Percentiles rank a stretch among this genome's conserved stretches.
Evolutionary conservation across 2,888 invertebrate species (phyloP).

Genomic region (Tipula unca): DNA sequence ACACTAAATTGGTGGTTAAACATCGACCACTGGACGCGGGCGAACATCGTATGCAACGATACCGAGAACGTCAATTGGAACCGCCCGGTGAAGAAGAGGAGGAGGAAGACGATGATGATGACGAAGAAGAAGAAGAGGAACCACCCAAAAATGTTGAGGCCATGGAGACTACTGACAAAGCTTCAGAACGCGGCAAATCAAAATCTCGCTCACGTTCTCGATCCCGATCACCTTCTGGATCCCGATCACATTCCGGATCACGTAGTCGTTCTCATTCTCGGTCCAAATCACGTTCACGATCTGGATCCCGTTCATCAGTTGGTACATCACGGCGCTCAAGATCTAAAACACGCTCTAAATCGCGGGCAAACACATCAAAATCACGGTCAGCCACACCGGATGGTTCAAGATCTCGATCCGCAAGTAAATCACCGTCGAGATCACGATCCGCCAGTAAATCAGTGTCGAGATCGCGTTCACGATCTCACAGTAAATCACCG

Average conservation of each 20-base stretch:
- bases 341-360: slow-evolving; percentile 31
- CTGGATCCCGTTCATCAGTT: slow-evolving; percentile 28
- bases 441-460: slow-evolving; percentile 35
- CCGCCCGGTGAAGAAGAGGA: slow-evolving; percentile 68
- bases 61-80: slow-evolving; percentile 80
- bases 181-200: slow-evolving; percentile 23
- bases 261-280: slow-evolving; percentile 44
- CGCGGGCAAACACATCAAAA: slow-evolving; percentile 30
- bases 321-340: slow-evolving; percentile 26
- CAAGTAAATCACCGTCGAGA: slow-evolving; percentile 31
- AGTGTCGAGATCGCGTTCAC: slow-evolving; percentile 31
- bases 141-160: not conserved
- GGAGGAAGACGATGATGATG: slow-evolving; percentile 54
- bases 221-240: slow-evolving; percentile 27
- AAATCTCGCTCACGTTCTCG: slow-evolving; percentile 28
- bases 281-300: slow-evolving; percentile 40
- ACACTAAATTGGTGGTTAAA: slow-evolving; percentile 66
- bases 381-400: slow-evolving; percentile 35
- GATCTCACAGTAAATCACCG: slow-evolving; percentile 32
- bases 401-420: slow-evolving; percentile 32
- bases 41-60: slow-evolving; percentile 79
- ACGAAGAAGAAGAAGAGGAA: slow-evolving; percentile 43
- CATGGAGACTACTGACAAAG: not conserved
- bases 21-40: slow-evolving; percentile 77
- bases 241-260: slow-evolving; percentile 34